Evolutionary conservation across 2,113 vertebrate species (phyloP), one percentile per base, ranked within the genome.

Genomic region (Capricornis sumatraensis): DNA sequence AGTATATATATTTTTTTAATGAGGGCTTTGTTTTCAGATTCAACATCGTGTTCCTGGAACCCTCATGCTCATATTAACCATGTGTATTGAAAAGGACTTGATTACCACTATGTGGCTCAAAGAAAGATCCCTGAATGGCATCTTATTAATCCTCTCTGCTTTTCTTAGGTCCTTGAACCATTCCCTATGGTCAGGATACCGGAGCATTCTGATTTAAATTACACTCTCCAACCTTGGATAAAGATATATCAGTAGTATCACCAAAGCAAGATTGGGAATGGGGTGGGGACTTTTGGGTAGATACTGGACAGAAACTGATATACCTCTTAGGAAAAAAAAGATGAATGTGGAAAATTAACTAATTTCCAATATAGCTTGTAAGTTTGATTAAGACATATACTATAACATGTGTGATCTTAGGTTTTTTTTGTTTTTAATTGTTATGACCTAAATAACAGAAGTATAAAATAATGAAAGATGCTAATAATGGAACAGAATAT

Each of bases 201-300:
- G 5, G 47, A 50, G 1, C 5, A 47, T 21, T 57, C 4, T 91
- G 12, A 67, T 6, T 94, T 78, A 40, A 12, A 78, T 36, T 40
- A 7, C 2, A 28, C 3, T 43, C 2, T n/a, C 19, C 9, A 95
- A 14, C 4, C 25, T 86, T 52, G 6, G 9, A 7, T 30, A 47
- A 33, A 3, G 13, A 89, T 43, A 45, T 27, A 52, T 3, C 25
- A 1, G 5, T 17, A 16, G 3, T 43, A 16, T 60, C 14, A 55
- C 3, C 21, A 79, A 21, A 71, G 21, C 0, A 33, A 92, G 21
- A 60, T 0, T 58, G 28, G 53, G 7, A 50, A 6, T 4, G 3
- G 10, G 10, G 16, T 1, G 23, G 5, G 9, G 6, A 15, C 0
- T 19, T 43, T 9, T 7, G 5, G 28, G 12, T 84, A 27, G 21